Base-by-base conservation (phyloP, 2,797 vertebrate genomes). In the Phoebastria nigripes region DNA sequence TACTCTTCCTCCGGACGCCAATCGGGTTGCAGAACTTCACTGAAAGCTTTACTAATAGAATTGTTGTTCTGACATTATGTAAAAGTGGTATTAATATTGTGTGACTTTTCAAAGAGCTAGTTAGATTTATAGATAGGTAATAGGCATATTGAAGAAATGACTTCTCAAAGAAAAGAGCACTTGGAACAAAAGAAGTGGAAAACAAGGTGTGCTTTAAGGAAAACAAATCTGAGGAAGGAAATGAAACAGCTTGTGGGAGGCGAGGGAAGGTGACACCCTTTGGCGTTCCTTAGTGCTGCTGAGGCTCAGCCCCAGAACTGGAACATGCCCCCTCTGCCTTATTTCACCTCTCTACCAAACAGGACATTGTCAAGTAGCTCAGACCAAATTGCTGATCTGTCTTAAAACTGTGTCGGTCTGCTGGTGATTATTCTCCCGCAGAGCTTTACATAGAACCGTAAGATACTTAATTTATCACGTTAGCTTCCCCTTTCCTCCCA, bases 31-130 rank as follows among this genome's bases (percentile, higher is more conserved):
- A 96, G 96, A 96, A 96, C 89, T 97, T 98, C 93, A 97, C 96
- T 94, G 97, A 98, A 98, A 99, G 98, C 98, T 99, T 99, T 99
- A 98, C 98, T 98, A 98, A 98, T 98, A 98, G 97, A 98, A 98
- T 96, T 96, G 94, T 82, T 97, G 96, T 98, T 98, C 98, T 98
- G 98, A 98, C 98, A 97, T 98, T 98, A 97, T 97, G 96, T 97
- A 97, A 97, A 97, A 97, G 96, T 98, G 98, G 97, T 97, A 96
- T 97, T 98, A 97, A 97, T 98, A 97, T 97, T 95, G 96, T 97
- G 97, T 97, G 97, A 97, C 96, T 96, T 98, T 97, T 97, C 98
- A 97, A 97, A 98, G 97, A 96, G 89, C 97, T 97, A 98, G 97
- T 63, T 97, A 97, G 96, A 96, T 97, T 96, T 97, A 94, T 95